A percentile compares a stretch with the other conserved stretches of the same genome.
Evolutionary conservation across 1,140 invertebrate genomes (phyloP).

Genomic region (Cataglyphis hispanica): DNA sequence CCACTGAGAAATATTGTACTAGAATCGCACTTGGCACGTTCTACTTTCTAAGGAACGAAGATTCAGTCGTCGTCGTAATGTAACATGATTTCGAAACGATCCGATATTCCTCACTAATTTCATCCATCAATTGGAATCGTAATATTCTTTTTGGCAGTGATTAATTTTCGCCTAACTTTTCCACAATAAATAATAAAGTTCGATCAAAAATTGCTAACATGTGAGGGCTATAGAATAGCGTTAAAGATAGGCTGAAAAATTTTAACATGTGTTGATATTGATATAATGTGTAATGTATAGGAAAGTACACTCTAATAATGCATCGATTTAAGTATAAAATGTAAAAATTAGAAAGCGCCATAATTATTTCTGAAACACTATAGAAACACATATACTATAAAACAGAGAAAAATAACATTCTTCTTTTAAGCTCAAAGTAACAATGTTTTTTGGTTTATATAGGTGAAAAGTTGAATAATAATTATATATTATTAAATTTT

Average conservation of each 20-base stretch:
- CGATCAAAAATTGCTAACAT: not conserved
- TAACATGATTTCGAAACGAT: conserved; percentile 13
- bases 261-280: not conserved
- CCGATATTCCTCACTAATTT: conserved; percentile 32
- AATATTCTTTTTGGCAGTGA: not conserved
- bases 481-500: not conserved
- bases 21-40: not conserved
- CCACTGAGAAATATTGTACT: not conserved
- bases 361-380: not conserved
- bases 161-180: not conserved
- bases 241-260: not conserved
- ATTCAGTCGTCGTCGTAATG: conserved; percentile 23
- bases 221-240: not conserved
- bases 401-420: not conserved
- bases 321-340: not conserved
- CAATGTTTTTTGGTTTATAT: not conserved
- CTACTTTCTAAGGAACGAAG: conserved; percentile 23
- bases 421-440: not conserved
- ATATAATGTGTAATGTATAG: not conserved
- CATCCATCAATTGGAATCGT: not conserved
- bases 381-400: not conserved
- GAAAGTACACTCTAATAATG: not conserved
- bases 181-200: not conserved
- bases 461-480: not conserved
- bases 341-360: not conserved